A percentile compares a stretch with the other conserved stretches of the same genome.
Conservation (phyloP, 2,113 vertebrate species). For the mouse (Mus musculus) region DNA sequence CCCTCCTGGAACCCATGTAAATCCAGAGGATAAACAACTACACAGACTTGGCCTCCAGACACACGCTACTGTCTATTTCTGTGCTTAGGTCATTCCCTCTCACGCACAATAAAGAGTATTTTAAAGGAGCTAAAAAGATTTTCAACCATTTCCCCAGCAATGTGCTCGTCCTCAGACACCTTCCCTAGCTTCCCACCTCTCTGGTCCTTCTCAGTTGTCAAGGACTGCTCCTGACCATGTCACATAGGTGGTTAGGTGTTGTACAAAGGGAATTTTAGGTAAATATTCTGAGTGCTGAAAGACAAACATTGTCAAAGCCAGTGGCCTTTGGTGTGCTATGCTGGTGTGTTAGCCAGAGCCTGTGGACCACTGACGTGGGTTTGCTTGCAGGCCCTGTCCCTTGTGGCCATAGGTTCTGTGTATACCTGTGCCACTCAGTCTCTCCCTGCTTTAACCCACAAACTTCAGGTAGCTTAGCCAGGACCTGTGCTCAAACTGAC, state of each 20-base stretch:
- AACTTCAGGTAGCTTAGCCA: neutral
- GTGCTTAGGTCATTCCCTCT: neutral
- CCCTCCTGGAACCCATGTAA: neutral
- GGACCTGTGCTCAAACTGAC: neutral
- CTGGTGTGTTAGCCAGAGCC: neutral
- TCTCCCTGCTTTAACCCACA: neutral
- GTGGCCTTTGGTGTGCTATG: neutral
- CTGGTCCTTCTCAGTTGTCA: neutral
- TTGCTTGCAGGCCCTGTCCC: slow-evolving; percentile 10
- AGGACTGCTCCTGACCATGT: neutral
- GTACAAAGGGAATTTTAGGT: neutral
- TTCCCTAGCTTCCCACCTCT: neutral
- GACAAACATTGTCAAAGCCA: neutral
- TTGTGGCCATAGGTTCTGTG: neutral
- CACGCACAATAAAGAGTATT: neutral
- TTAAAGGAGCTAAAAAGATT: slow-evolving; percentile 36
- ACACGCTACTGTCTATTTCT: neutral
- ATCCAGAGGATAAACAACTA: neutral
- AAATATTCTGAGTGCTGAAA: neutral
- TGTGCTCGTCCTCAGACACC: neutral
- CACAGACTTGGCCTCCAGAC: neutral
- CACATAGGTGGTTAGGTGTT: neutral
- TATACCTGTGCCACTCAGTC: neutral
- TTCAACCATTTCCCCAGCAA: neutral
- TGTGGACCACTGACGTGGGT: neutral